A percentile compares a stretch with the other conserved stretches of the same genome.
These are phyloP conservation scores for Syritta pipiens DNA, from an alignment of 2,888 invertebrate species.

Conservation along the genomic window DNA sequence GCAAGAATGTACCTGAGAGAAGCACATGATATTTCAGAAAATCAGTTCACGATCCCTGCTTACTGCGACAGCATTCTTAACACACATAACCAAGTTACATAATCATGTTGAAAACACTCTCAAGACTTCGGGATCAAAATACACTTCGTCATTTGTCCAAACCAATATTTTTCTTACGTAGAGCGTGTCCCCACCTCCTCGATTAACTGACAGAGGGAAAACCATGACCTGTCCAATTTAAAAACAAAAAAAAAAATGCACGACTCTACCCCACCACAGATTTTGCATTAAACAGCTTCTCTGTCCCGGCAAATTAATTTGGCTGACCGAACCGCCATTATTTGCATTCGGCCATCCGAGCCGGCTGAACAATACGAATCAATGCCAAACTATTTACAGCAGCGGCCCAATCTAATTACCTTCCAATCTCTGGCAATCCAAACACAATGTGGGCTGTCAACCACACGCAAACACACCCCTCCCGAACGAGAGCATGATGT, in stretches of 20 bases:
- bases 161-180: no score
- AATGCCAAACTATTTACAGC: conserved; percentile 66
- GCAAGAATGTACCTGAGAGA: no score
- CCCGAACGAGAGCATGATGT: conserved; percentile 45
- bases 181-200: no score
- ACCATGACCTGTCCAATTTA: no score
- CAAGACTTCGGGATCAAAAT: no score
- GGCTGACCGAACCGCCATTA: conserved; percentile 50
- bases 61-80: no score
- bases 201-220: no score
- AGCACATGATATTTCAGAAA: no score
- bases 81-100: no score
- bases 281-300: not conserved
- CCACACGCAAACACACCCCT: conserved; percentile 38
- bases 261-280: not conserved
- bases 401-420: conserved; percentile 69
- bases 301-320: conserved; percentile 34
- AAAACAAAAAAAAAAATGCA: not conserved
- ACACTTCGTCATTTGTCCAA: no score
- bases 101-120: no score
- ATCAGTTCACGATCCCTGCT: no score
- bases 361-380: conserved; percentile 57
- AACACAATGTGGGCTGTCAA: conserved; percentile 69
- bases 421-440: conserved; percentile 55
- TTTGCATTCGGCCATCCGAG: conserved; percentile 56